Evolutionary conservation across 53 echinoderm and acorn worm species (phyloP).

Genomic region (Luidia sarsii): DNA sequence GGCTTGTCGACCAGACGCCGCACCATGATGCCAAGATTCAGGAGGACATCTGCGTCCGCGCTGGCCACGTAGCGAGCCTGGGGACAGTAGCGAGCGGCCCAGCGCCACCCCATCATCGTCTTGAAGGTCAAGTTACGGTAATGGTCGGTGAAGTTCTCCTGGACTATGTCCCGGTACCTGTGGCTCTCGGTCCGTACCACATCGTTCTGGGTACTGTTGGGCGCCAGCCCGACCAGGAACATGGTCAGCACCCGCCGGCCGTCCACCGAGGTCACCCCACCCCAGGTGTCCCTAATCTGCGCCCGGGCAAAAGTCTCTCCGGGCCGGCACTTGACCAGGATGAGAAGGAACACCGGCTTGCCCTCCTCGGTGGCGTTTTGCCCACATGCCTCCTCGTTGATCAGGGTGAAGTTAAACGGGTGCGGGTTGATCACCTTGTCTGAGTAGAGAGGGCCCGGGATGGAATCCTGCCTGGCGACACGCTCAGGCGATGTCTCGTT

Average conservation of each 20-base stretch:
- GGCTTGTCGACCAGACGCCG: not conserved
- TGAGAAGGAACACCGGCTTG: not conserved
- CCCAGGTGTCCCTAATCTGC: constrained; percentile 23
- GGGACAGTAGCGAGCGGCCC: constrained; percentile 14
- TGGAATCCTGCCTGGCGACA: no score
- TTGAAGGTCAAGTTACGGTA: constrained; percentile 28
- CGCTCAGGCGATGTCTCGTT: no score
- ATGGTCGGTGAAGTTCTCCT: constrained; percentile 14
- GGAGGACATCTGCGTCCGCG: constrained; percentile 14
- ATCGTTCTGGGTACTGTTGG: not conserved
- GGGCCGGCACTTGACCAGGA: constrained; percentile 30
- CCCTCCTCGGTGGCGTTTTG: not conserved
- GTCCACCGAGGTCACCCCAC: not conserved
- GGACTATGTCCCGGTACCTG: not conserved
- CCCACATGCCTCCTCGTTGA: constrained; percentile 8
- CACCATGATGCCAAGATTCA: constrained; percentile 8
- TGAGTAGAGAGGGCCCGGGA: no score
- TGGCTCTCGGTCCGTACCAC: not conserved
- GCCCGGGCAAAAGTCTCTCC: not conserved
- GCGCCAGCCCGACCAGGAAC: constrained; percentile 14
- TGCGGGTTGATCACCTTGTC: constrained; percentile 11
- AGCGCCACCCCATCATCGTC: constrained; percentile 22
- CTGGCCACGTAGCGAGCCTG: constrained; percentile 5
- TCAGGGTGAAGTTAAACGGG: constrained; percentile 5
- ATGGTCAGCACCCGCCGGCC: constrained; percentile 12